Evolutionary conservation across 2,888 invertebrate genomes (phyloP), one percentile per base, ranked within the genome.

Genomic region (Heliconius ismenius): DNA sequence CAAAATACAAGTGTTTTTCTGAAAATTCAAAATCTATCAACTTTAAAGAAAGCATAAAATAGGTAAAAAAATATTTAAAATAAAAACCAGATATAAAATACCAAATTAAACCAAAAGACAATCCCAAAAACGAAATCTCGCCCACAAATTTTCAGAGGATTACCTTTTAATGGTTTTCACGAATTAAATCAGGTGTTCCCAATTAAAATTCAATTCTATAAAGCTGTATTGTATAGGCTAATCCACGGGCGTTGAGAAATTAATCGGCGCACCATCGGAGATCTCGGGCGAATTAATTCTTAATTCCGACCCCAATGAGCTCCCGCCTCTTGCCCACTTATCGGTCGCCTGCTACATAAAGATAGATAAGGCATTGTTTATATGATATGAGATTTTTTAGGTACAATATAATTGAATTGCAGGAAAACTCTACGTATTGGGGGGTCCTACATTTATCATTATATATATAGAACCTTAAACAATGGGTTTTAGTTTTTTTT

Each of bases 151-250:
- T 54, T 39, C 64, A 36, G 7, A 21, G 62, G 26, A 73, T 62
- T 73, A 60, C 39, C 39, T 13, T 70, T 70, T 28, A 26, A 49
- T 70, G 67, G 60, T 58, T 73, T 68, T n/a, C 54, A 54, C 73
- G 74, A 81, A 81, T 82, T 80, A 81, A 81, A 82, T 83, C 83
- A 90, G 88, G 88, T 90, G 87, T 88, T 43, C 87, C 87, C 88
- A 91, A 91, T 92, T 92, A 91, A 91, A 91, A 90, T 90, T 89
- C 90, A 87, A 89, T 91, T 88, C 86, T 84, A 88, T 89, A 85
- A 85, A 89, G 88, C 87, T 39, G 39, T 39, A 39, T 32, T 87
- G 87, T 86, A 87, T 86, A 83, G 86, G 84, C 87, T 90, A 90
- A 85, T 84, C 85, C 81, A 81, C 82, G 83, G 83, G 85, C 84